Base-by-base conservation (phyloP, 2,113 vertebrate genomes). In the Dipodomys stephensi region DNA sequence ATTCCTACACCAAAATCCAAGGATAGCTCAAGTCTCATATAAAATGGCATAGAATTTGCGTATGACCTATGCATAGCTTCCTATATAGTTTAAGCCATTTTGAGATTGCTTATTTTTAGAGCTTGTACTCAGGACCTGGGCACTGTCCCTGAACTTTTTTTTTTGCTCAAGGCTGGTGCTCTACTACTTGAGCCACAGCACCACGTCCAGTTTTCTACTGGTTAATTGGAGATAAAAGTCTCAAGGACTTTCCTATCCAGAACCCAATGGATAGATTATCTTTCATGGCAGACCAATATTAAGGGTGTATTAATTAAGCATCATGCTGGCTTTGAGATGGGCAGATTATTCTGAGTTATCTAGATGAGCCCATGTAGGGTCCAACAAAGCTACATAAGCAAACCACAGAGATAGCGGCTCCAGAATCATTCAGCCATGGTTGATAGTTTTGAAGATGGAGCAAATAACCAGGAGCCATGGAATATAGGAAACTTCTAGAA, bases 401-500 rank as follows among this genome's bases (percentile, higher is more conserved):
- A 69, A 82, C 11, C 20, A 46, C 22, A 35, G 57, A 79, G 76
- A 71, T 2, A 7, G 30, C 1, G 44, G 10, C 0, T 0, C 0
- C 18, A 80, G 65, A 22, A 44, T 11, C 4, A 30, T 46, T 89
- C 18, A 2, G 65, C 20, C 19, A 49, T 13, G 0, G 68, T 18
- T 72, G 35, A 28, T 78, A 44, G 72, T 77, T 94, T 81, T 35
- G 28, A 73, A 81, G 57, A 3, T 39, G 20, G 19, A 85, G 27
- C 20, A 67, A 85, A 90, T 27, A 44, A 1, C 39, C 80, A 68
- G 1, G 2, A 57, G 9, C n/a, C 62, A 83, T 83, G 19, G 77
- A 86, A 84, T 23, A 25, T 44, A 67, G 88, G 86, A 46, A 87
- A 64, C 3, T 32, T 64, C 83, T 65, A 62, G 86, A 90, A 80